These are phyloP conservation scores for Agrochola lota DNA, from an alignment of 2,888 invertebrate species.

Conservation along the genomic window DNA sequence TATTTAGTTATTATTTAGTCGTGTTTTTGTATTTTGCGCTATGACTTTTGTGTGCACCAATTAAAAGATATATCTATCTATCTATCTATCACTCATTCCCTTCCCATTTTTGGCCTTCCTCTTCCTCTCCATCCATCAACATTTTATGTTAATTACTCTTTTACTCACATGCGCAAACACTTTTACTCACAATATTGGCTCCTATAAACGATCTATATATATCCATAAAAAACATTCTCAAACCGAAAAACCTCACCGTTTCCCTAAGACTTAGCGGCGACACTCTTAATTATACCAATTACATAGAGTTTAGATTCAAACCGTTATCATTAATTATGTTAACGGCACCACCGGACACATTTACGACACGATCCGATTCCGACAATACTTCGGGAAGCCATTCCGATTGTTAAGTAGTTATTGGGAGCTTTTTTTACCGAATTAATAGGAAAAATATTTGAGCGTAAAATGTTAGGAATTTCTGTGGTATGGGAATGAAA, in stretches of 20 bases:
- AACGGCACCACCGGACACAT: conserved; percentile 59
- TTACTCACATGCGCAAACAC: too few relatives aligned
- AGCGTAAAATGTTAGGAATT: conserved; percentile 29
- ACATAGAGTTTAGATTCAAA: conserved; percentile 64
- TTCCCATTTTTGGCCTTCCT: too few relatives aligned
- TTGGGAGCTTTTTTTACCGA: conserved; percentile 43
- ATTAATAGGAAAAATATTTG: conserved; percentile 36
- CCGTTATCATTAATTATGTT: conserved; percentile 64
- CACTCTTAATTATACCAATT: conserved; percentile 64
- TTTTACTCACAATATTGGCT: neutral
- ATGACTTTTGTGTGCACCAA: too few relatives aligned
- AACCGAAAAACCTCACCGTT: conserved; percentile 10
- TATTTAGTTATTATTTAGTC: too few relatives aligned
- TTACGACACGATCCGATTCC: conserved; percentile 57
- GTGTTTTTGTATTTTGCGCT: too few relatives aligned
- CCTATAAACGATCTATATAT: too few relatives aligned
- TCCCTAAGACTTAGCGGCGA: conserved; percentile 44
- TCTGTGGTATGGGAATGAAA: neutral
- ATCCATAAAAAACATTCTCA: neutral
- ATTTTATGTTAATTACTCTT: too few relatives aligned
- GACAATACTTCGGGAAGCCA: conserved; percentile 59
- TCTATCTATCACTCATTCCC: too few relatives aligned
- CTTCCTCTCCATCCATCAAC: too few relatives aligned
- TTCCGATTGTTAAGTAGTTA: conserved; percentile 61
- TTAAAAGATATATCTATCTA: too few relatives aligned